Conservation (phyloP, 2,888 invertebrate genomes). For the Polyommatus icarus region DNA sequence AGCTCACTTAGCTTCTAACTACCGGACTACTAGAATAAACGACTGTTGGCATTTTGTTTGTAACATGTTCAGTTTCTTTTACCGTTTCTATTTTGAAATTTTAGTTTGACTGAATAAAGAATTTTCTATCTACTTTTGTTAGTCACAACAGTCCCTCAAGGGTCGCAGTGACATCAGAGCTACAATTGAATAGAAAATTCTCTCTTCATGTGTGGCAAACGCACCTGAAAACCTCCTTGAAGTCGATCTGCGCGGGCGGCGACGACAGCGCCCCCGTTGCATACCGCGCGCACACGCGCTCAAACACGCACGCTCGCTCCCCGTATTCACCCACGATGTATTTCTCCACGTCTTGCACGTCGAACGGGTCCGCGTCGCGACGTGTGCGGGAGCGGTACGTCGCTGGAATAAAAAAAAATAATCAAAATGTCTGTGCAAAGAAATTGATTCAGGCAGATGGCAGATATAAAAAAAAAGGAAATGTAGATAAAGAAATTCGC, state of each 20-base stretch:
- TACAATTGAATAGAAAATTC: too few relatives aligned
- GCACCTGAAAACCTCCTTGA: slow-evolving; percentile 88
- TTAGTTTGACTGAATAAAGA: too few relatives aligned
- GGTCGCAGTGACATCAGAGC: too few relatives aligned
- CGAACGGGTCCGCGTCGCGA: slow-evolving; percentile 76
- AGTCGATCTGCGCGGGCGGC: slow-evolving; percentile 80
- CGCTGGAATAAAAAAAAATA: slow-evolving; percentile 73
- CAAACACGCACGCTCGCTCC: slow-evolving; percentile 88
- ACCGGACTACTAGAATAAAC: too few relatives aligned
- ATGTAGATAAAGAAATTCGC: neutral
- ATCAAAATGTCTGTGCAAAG: too few relatives aligned
- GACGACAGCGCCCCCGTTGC: slow-evolving; percentile 79
- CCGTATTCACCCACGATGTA: slow-evolving; percentile 88
- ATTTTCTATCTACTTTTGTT: too few relatives aligned
- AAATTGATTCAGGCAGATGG: too few relatives aligned
- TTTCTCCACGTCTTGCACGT: slow-evolving; percentile 88
- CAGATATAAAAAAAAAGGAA: neutral
- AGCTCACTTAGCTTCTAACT: too few relatives aligned
- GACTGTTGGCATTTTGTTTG: too few relatives aligned
- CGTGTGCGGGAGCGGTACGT: slow-evolving; percentile 86
- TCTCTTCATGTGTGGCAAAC: neutral
- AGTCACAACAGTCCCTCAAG: too few relatives aligned
- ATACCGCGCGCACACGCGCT: slow-evolving; percentile 87
- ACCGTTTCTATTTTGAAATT: too few relatives aligned
- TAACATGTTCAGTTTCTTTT: too few relatives aligned